Evolutionary conservation across 2,888 invertebrate species (phyloP).

Genomic region (Metalampra italica): DNA sequence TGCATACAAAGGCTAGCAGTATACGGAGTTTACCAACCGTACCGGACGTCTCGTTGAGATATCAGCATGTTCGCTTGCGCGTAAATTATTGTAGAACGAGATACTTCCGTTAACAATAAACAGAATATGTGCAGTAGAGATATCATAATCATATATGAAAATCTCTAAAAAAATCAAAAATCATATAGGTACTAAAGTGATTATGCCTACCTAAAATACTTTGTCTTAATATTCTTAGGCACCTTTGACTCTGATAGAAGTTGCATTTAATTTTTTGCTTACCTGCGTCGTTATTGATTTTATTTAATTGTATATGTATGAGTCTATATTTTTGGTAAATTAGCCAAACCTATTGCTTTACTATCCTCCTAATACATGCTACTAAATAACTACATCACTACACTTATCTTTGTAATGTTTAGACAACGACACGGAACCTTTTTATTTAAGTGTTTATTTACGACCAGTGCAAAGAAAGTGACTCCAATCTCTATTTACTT

Average conservation of each 20-base stretch:
- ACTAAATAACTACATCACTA: background rate
- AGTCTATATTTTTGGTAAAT: too few relatives aligned
- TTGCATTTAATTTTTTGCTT: too few relatives aligned
- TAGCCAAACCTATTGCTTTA: too few relatives aligned
- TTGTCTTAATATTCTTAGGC: too few relatives aligned
- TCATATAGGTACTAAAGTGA: background rate
- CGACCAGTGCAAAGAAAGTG: background rate
- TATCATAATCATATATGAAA: background rate
- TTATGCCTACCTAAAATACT: background rate
- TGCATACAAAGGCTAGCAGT: background rate
- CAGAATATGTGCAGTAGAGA: background rate
- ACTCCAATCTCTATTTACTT: background rate
- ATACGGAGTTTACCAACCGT: too few relatives aligned
- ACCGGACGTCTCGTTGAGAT: constrained; percentile 51
- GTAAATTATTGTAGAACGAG: constrained; percentile 48
- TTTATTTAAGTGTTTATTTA: background rate
- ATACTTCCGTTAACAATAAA: constrained; percentile 31
- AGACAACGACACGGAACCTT: background rate
- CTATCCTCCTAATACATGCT: too few relatives aligned
- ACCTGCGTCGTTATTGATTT: too few relatives aligned
- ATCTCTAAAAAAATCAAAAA: too few relatives aligned
- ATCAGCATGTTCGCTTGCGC: constrained; percentile 34
- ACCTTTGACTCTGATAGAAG: too few relatives aligned
- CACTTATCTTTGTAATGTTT: background rate
- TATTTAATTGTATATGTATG: too few relatives aligned